Conservation (phyloP, 2,888 invertebrate species). For the Endotricha flammealis region DNA sequence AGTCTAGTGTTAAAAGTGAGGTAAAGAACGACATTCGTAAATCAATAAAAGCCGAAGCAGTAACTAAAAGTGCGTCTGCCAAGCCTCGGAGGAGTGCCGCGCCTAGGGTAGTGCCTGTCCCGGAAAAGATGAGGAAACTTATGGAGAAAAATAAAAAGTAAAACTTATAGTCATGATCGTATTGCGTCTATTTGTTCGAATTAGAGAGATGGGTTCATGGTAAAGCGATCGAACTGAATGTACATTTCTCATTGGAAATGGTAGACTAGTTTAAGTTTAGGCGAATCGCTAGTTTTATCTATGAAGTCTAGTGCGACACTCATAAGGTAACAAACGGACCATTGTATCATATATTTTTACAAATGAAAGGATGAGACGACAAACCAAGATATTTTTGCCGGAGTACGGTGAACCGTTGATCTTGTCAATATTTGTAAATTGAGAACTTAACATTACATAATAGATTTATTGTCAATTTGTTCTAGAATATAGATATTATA, state of each 20-base stretch:
- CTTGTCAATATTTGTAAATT: slow-evolving; percentile 57
- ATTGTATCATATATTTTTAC: slow-evolving; percentile 70
- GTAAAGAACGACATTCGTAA: slow-evolving; percentile 25
- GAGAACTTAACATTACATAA: slow-evolving; percentile 37
- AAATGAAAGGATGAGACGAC: slow-evolving; percentile 46
- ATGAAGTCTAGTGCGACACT: slow-evolving; percentile 52
- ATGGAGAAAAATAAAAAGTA: slow-evolving; percentile 43
- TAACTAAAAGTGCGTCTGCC: slow-evolving; percentile 20
- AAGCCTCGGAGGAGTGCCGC: slow-evolving; percentile 35
- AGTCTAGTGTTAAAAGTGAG: slow-evolving; percentile 30
- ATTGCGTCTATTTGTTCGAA: neutral
- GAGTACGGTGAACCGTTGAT: slow-evolving; percentile 45
- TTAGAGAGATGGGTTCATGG: slow-evolving; percentile 6
- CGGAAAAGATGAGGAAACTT: slow-evolving; percentile 55
- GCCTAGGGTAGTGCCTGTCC: slow-evolving; percentile 58
- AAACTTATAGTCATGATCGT: slow-evolving; percentile 1
- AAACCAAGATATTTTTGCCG: slow-evolving; percentile 48
- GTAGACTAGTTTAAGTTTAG: slow-evolving; percentile 34
- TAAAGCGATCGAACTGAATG: slow-evolving; percentile 21
- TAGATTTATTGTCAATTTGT: slow-evolving; percentile 70
- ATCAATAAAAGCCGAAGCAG: slow-evolving; percentile 19
- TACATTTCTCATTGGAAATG: slow-evolving; percentile 27
- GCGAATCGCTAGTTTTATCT: slow-evolving; percentile 41
- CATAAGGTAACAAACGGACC: slow-evolving; percentile 65
- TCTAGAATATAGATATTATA: slow-evolving; percentile 43